Evolutionary conservation across 2,888 invertebrate genomes (phyloP).

Genomic region (Orgyia antiqua): DNA sequence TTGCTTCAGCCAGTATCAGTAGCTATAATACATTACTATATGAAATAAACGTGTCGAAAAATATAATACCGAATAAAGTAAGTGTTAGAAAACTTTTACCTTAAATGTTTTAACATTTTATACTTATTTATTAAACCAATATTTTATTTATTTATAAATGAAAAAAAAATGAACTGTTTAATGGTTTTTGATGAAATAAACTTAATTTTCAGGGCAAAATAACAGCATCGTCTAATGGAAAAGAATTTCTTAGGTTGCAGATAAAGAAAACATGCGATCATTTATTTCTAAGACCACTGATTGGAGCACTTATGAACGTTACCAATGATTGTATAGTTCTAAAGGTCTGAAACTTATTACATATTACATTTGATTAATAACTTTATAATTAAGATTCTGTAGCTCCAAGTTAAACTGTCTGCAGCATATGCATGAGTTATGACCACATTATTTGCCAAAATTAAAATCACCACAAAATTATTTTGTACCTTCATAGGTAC

Average conservation of each 20-base stretch:
- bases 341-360: slow-evolving; percentile 32
- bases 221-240: slow-evolving; percentile 37
- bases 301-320: slow-evolving; percentile 38
- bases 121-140: too few relatives aligned
- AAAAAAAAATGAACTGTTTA: too few relatives aligned
- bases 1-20: slow-evolving; percentile 10
- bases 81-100: too few relatives aligned
- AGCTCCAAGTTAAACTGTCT: neutral
- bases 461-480: too few relatives aligned
- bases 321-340: slow-evolving; percentile 39
- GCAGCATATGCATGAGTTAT: neutral
- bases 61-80: slow-evolving; percentile 30
- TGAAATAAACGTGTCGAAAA: slow-evolving; percentile 21
- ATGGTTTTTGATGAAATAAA: neutral
- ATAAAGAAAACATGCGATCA: slow-evolving; percentile 58
- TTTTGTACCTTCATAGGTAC: too few relatives aligned
- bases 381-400: neutral
- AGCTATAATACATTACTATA: slow-evolving; percentile 15
- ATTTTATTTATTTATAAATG: too few relatives aligned
- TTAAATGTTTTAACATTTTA: too few relatives aligned
- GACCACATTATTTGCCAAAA: neutral
- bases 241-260: slow-evolving; percentile 47
- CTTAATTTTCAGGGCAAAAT: slow-evolving; percentile 48
- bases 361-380: too few relatives aligned
- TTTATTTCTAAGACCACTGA: slow-evolving; percentile 45